Evolutionary conservation across 2,113 vertebrate species (phyloP), one percentile per base, ranked within the genome.

Genomic region (Gnathonemus longibarbis): DNA sequence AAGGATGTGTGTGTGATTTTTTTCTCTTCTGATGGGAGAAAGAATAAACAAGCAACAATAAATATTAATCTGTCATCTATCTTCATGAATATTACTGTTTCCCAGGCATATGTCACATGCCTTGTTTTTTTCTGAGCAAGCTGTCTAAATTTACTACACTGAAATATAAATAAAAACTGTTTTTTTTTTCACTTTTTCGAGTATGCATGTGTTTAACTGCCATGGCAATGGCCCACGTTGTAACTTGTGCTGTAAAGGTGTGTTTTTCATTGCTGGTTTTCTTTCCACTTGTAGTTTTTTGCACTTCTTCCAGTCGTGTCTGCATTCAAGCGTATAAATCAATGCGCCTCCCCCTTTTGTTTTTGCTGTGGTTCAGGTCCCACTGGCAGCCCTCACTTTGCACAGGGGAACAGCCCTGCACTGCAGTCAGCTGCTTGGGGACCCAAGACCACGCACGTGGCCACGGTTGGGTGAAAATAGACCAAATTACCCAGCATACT

Each of bases 371-470:
- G 53, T 42, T 46, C 45, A 49, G 56, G 45, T 42, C 45, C 7
- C 10, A 27, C 6, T 24, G 50, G 49, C 50, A 58, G 77, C 6
- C 19, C 52, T 56, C 17, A 49, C 42, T 85, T 49, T n/a, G 21
- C 83, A 87, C 70, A 84, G 19, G 31, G 89, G n/a, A 42, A 80
- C 31, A 89, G 93, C 88, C 91, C 89, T 89, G 91, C 93, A 91
- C 13, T 46, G 84, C 92, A 90, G 90, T 89, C 90, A 91, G 91
- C 62, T 49, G 84, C 88, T 53, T 10, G 80, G 91, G 90, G 88
- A 93, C 93, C 93, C 90, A 92, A 93, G 86, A 92, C 56, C 66
- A 91, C 89, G 53, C 90, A 91, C 19, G 15, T 9, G 89, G 90
- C 90, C 92, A 92, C 88, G 92, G 93, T 92, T 66, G 7, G 50